Base-by-base conservation (phyloP, 2,797 vertebrate genomes). In the Spatula clypeata region DNA sequence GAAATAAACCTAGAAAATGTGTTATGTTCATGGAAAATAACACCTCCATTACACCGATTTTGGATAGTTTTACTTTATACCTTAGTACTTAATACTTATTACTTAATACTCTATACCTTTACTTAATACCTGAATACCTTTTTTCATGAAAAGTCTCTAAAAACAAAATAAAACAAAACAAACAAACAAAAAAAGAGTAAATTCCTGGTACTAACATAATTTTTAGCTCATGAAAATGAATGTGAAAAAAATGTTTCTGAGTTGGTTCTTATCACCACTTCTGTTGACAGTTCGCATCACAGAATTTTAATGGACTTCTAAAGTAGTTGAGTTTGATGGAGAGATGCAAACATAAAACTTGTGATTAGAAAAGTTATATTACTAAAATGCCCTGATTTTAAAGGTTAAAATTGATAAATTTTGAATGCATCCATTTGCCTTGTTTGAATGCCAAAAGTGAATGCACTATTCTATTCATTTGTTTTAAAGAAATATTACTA, bases 51-150 rank as follows among this genome's bases (percentile, higher is more conserved):
- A 31, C 66, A 38, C 45, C 74, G 6, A 64, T 79, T 85, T 34
- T 79, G 29, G 23, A 38, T 1, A 55, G 15, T 57, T 93, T 79
- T 64, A 8, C 18, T 81, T 44, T 44, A 24, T 15, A 23, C 17
- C 42, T 44, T 44, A 44, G 17, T 44, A 44, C 17, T 40, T 40
- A 40, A 40, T 40, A 40, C 14, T 44, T 44, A 44, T 44, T 44
- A 44, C 8, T 18, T 44, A 44, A 44, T 44, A 18, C 42, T 44
- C 42, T 44, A 44, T 44, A 44, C 42, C 42, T 44, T 44, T 42
- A 42, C 42, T 42, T 44, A 44, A 44, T 44, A 18, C 17, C 17
- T 44, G 9, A 80, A 51, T 3, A 0, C 0, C 1, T 65, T 61
- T 72, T 53, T 53, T 5, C 4, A n/a, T 45, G 4, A 75, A 82